Evolutionary conservation across 2,113 vertebrate species (phyloP), one percentile per base, ranked within the genome.

Genomic region (Arenaria interpres): DNA sequence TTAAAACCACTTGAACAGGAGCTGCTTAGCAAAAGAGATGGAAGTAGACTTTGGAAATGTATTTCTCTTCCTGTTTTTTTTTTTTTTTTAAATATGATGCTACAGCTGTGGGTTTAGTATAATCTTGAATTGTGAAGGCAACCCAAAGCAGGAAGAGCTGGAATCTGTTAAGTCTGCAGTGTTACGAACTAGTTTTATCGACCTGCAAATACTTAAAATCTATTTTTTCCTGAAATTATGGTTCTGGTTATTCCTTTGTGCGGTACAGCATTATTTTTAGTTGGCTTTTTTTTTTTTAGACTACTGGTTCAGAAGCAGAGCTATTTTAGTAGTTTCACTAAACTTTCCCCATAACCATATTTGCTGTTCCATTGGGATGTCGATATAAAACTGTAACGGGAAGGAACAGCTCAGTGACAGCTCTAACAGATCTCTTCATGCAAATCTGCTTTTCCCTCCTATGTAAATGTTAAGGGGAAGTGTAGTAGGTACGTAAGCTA

Each of bases 361-460:
- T 95, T 96, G 95, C 92, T 75, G 64, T 96, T 96, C 73, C 39
- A 4, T 39, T 88, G 93, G 93, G 90, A 81, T 89, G 83, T 90
- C 41, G 50, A 60, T 81, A 88, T 60, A 77, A 92, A 88, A 89
- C 83, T 76, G 75, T 77, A 95, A 89, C 1, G 50, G 86, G 73
- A 88, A 82, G 85, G 66, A 88, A 81, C 1, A 1, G 66, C 73
- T 97, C 77, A 30, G 69, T 92, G 86, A 87, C 89, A 82, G 77
- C 79, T 96, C 83, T 73, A 93, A 33, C 68, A 97, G 76, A 84
- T 91, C 87, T 91, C 81, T 91, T 54, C 33, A 79, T 93, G 93
- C 91, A 93, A 91, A 96, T 96, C 91, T 95, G 87, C 89, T 88
- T 89, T 95, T 48, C 32, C 57, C 53, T 85, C 73, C 87, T 96